phyloP scores from a whole-genome alignment of 2,113 vertebrate genomes.

The Neolamprologus falcicula region DNA sequence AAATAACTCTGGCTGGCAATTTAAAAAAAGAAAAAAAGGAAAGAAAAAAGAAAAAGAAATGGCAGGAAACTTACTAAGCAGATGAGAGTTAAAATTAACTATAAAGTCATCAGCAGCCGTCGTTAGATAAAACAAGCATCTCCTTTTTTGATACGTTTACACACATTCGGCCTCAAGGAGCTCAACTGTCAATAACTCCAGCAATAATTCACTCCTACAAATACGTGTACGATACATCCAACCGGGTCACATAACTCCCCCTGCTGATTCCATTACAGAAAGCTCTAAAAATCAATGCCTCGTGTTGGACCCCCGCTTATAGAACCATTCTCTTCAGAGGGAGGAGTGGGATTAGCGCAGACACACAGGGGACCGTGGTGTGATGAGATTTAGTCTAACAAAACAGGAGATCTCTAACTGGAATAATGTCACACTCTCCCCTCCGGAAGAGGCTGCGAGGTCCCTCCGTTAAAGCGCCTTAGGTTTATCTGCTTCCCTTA shows the following conservation, averaged over 20 bases:
- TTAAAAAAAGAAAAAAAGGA: rapidly evolving
- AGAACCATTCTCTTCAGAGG: conserved; percentile 30
- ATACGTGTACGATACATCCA: conserved; percentile 28
- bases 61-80: neutral
- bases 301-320: conserved; percentile 14
- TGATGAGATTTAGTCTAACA: conserved; percentile 48
- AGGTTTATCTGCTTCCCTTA: neutral
- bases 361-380: neutral
- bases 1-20: neutral
- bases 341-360: conserved; percentile 52
- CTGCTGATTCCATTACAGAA: conserved; percentile 62
- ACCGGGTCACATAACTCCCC: conserved; percentile 46
- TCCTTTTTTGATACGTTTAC: neutral
- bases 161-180: neutral
- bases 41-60: neutral
- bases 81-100: neutral
- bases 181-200: neutral
- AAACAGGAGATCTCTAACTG: conserved; percentile 49
- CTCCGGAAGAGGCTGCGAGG: conserved; percentile 4
- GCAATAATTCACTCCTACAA: conserved; percentile 21
- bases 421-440: conserved; percentile 39
- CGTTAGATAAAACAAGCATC: neutral
- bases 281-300: conserved; percentile 38
- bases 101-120: neutral
- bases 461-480: neutral